phyloP scores from a whole-genome alignment of 1,140 invertebrate genomes.

The Nomia melanderi region DNA sequence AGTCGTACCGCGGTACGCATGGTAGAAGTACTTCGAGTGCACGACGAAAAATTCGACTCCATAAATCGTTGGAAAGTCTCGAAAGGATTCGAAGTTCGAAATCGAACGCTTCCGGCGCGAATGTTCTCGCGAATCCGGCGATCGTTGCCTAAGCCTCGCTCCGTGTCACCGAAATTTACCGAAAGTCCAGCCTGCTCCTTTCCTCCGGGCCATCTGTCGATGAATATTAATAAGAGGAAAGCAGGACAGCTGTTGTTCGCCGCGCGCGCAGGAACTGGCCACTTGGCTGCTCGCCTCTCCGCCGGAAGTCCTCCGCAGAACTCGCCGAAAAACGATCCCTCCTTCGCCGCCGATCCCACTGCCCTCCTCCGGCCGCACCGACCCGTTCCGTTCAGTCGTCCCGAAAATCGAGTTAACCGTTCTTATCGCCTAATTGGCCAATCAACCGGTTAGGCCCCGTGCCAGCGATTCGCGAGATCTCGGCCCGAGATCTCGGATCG shows the following conservation, averaged over 20 bases:
- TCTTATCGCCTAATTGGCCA: neutral
- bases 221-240: slow-evolving; percentile 55
- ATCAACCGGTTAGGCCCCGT: no score
- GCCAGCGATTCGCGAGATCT: no score
- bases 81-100: neutral
- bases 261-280: slow-evolving; percentile 39
- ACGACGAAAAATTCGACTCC: no score
- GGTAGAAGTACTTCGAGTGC: no score
- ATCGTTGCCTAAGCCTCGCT: neutral
- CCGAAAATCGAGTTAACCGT: neutral
- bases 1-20: no score
- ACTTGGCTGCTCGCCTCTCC: slow-evolving; percentile 37
- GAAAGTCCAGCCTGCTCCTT: neutral
- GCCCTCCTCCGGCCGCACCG: neutral
- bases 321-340: slow-evolving; percentile 46
- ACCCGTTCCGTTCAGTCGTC: neutral
- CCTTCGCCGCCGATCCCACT: neutral
- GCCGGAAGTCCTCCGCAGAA: slow-evolving; percentile 49
- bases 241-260: slow-evolving; percentile 47
- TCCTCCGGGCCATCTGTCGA: slow-evolving; percentile 28
- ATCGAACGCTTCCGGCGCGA: neutral
- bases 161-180: neutral
- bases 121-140: neutral
- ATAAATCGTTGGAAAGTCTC: no score
- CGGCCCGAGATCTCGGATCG: no score